A percentile compares a stretch with the other conserved stretches of the same genome.
Evolutionary conservation across 2,797 vertebrate genomes (phyloP).

Genomic region (Hydrolagus colliei): DNA sequence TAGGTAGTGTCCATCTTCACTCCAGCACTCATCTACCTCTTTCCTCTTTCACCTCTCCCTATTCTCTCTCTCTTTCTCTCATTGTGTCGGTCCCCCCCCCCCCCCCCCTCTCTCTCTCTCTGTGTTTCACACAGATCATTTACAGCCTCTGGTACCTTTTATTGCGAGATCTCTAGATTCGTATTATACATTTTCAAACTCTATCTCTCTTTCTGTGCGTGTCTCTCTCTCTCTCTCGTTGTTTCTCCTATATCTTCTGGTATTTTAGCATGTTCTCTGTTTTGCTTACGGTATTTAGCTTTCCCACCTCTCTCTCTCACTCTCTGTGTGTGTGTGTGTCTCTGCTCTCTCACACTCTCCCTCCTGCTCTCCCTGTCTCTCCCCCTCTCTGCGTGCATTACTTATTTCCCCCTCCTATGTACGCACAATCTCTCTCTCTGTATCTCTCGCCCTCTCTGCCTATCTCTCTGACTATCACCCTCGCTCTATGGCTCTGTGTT

Average conservation of each 20-base stretch:
- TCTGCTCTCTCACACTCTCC: not conserved
- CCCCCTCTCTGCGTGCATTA: not conserved
- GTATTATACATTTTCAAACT: no score
- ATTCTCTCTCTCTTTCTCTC: not conserved
- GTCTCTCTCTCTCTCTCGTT: not conserved
- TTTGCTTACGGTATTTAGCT: not conserved
- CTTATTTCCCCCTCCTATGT: no score
- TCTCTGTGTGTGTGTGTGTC: not conserved
- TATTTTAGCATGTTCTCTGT: not conserved
- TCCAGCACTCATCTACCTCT: no score
- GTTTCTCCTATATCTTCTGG: no score
- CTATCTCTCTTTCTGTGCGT: not conserved
- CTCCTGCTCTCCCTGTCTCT: not conserved
- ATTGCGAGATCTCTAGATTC: no score
- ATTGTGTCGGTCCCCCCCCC: no score
- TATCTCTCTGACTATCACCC: not conserved
- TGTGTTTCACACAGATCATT: no score
- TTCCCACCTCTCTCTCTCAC: not conserved
- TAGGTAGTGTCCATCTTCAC: no score
- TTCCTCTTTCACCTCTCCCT: not conserved
- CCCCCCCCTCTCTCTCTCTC: not conserved
- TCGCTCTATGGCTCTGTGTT: not conserved
- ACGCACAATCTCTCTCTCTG: not conserved
- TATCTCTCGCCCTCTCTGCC: not conserved
- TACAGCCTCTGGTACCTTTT: no score